A percentile compares a stretch with the other conserved stretches of the same genome.
phyloP scores from a whole-genome alignment of 2,113 vertebrate genomes.

The Nansenia antarctica region DNA sequence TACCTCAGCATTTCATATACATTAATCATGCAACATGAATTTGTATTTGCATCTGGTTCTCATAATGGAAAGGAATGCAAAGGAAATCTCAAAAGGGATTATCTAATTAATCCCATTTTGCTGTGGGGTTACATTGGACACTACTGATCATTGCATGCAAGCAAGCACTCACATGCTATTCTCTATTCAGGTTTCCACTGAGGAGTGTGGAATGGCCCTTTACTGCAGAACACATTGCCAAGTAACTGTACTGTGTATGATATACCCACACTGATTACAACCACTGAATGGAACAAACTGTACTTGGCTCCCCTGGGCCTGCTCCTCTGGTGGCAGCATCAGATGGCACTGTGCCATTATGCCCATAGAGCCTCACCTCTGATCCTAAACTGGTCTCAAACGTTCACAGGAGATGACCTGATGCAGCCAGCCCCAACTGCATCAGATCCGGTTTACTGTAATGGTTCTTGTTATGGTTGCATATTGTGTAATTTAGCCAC shows the following conservation, averaged over 20 bases:
- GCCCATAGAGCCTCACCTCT: not conserved
- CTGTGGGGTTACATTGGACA: not conserved
- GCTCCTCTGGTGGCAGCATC: too few relatives aligned
- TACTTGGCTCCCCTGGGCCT: too few relatives aligned
- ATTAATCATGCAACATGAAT: conserved; percentile 38
- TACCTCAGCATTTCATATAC: conserved; percentile 18
- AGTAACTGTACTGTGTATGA: too few relatives aligned
- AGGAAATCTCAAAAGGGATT: conserved; percentile 19
- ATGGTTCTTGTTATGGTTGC: conserved; percentile 29
- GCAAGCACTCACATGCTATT: not conserved
- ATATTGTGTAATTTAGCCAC: conserved; percentile 33
- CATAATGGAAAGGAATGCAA: conserved; percentile 22
- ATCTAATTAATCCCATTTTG: conserved; percentile 28
- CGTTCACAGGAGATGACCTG: not conserved
- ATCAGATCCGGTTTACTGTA: conserved; percentile 27
- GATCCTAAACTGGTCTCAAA: not conserved
- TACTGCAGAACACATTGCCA: not conserved
- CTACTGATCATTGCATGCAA: conserved; percentile 8
- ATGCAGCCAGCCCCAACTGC: conserved; percentile 4
- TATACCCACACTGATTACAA: too few relatives aligned
- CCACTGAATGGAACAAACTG: too few relatives aligned
- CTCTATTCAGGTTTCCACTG: not conserved
- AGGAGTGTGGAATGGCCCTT: not conserved
- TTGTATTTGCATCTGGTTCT: conserved; percentile 47
- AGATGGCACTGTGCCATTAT: not conserved